phyloP scores from a whole-genome alignment of 2,888 invertebrate species.

The Callosobruchus maculatus region DNA sequence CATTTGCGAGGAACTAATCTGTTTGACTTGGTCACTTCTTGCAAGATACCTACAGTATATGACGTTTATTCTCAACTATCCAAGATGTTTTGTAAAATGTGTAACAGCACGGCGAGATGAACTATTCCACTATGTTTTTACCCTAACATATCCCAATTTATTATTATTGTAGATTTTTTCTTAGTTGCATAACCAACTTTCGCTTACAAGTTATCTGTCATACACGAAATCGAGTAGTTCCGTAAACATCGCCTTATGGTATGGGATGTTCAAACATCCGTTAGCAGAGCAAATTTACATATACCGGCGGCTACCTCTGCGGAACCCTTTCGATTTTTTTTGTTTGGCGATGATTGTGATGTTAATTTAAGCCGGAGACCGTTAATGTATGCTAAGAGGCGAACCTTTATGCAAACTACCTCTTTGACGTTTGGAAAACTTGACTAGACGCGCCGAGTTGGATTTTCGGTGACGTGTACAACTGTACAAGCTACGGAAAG shows the following conservation, averaged over 20 bases:
- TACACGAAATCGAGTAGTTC: not conserved
- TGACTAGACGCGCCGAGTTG: not conserved
- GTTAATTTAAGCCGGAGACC: slow-evolving; percentile 35
- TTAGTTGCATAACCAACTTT: too few species aligned
- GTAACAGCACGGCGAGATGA: too few species aligned
- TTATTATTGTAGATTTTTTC: too few species aligned
- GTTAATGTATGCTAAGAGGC: slow-evolving; percentile 22
- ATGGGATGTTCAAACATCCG: slow-evolving; percentile 2
- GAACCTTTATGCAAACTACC: slow-evolving; percentile 36
- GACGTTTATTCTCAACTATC: too few species aligned
- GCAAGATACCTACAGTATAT: too few species aligned
- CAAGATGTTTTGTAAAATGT: too few species aligned
- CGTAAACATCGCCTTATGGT: not conserved
- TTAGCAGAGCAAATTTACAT: slow-evolving; percentile 6
- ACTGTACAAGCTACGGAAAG: not conserved
- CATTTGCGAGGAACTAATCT: too few species aligned
- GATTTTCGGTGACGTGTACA: not conserved
- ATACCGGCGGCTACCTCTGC: not conserved
- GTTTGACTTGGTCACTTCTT: too few species aligned
- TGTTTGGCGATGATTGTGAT: slow-evolving; percentile 44
- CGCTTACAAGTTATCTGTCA: not conserved
- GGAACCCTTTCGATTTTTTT: slow-evolving; percentile 14
- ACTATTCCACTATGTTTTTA: too few species aligned
- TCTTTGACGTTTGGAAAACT: slow-evolving; percentile 25
- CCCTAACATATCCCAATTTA: too few species aligned